Evolutionary conservation across 2,888 invertebrate species (phyloP), one percentile per base, ranked within the genome.

Genomic region (Auanema sp.): DNA sequence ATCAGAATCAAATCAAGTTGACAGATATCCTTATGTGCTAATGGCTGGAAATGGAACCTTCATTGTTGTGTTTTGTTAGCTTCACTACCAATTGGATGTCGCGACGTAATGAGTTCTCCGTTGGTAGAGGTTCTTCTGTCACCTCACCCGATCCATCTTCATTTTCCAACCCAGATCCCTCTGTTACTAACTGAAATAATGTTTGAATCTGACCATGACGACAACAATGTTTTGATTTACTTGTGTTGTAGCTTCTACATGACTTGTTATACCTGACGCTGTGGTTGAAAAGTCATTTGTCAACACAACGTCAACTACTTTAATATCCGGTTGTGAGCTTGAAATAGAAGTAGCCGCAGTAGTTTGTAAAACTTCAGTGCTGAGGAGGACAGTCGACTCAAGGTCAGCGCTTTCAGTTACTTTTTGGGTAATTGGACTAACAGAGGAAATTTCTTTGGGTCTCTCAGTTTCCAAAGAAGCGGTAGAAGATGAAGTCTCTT

Each of bases 1-100:
- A 79, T 55, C 58, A 78, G 49, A 25, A 78, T 44, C 14, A 78
- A 40, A 50, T 71, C 67, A 16, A 79, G 25, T 21, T 68, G 64
- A 50, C 76, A 76, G 41, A 58, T 59, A 47, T 47, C 21, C 21
- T 21, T 21, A 16, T 16, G 47, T 5, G 16, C 21, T 21, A 47
- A 10, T 5, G 16, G 21, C 47, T 47, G 10, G 3, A 47, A 21
- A 47, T 43, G 43, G n/a, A 5, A 47, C 47, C 3, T 47, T 47
- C 21, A 21, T 16, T 3, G 6, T 47, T 18, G 21, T 5, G 10
- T 3, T 5, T 3, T 5, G 47, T 5, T 5, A 47, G 47, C 16
- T 5, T 33, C 8, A 3, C 3, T 33, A 33, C 33, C 33, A 33
- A 33, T 33, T 33, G 33, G 8, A 33, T 33, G 33, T 33, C 33